Conservation (phyloP, 2,888 invertebrate species). For the Heteromurus nitidus region DNA sequence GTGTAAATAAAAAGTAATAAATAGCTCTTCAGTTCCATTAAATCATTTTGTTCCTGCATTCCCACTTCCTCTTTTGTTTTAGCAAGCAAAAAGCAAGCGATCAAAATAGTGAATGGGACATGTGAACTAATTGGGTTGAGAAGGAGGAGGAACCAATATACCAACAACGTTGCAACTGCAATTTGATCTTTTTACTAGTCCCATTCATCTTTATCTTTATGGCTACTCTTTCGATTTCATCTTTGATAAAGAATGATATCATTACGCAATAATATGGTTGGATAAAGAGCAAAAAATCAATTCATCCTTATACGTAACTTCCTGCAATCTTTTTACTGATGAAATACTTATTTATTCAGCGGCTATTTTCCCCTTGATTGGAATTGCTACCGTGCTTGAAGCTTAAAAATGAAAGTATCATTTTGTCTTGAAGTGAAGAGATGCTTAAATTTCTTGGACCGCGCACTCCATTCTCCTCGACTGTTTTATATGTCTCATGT, state of each 20-base stretch:
- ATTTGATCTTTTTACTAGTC: conserved; percentile 10
- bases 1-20: conserved; percentile 3
- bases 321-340: conserved; percentile 5
- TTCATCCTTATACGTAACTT: neutral
- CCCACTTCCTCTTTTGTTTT: conserved; percentile 5
- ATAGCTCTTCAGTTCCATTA: too few relatives aligned
- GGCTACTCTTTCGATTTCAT: neutral
- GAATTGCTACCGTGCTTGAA: conserved; percentile 1
- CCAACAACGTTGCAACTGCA: too few relatives aligned
- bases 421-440: neutral
- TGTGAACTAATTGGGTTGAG: conserved; percentile 41
- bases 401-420: neutral
- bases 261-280: conserved; percentile 5
- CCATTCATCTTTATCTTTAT: conserved; percentile 1
- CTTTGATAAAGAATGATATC: conserved; percentile 1
- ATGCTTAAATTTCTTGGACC: conserved; percentile 5
- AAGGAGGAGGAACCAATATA: too few relatives aligned
- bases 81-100: neutral
- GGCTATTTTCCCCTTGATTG: neutral
- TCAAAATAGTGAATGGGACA: conserved; percentile 27
- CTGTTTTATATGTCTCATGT: neutral
- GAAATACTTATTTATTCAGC: neutral
- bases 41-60: conserved; percentile 8
- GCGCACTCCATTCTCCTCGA: too few relatives aligned
- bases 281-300: neutral